phyloP scores from a whole-genome alignment of 2,113 vertebrate species.

The Cyrtonyx montezumae region DNA sequence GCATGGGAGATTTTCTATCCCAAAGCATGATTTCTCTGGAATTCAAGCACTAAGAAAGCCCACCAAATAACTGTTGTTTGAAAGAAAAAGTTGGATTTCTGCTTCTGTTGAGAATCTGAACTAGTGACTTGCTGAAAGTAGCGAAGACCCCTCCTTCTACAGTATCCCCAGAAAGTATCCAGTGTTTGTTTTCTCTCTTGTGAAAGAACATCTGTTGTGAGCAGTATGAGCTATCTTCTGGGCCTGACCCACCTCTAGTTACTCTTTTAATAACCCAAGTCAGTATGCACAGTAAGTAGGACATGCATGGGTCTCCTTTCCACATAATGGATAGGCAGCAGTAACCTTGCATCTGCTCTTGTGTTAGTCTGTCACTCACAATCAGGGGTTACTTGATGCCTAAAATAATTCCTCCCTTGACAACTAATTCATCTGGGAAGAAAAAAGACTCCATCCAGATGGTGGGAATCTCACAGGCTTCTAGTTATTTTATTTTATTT shows the following conservation, averaged over 20 bases:
- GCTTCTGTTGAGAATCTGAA: not conserved
- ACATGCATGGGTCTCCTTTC: constrained; percentile 37
- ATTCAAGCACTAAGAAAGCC: not conserved
- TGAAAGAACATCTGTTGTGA: constrained; percentile 41
- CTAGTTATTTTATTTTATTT: not conserved
- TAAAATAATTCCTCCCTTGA: constrained; percentile 72
- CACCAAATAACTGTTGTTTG: not conserved
- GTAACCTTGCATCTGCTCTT: constrained; percentile 69
- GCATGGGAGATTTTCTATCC: accelerated
- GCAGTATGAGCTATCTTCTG: not conserved
- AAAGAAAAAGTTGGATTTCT: not conserved
- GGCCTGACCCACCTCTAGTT: constrained; percentile 19
- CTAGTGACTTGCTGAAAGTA: not conserved
- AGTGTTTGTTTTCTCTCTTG: not conserved
- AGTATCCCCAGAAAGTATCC: not conserved
- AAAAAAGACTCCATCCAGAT: constrained; percentile 72
- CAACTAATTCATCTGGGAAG: constrained; percentile 72
- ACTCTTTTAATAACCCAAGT: constrained; percentile 20
- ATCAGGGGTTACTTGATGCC: constrained; percentile 67
- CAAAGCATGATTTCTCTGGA: not conserved
- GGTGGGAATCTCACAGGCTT: constrained; percentile 64
- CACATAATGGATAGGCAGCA: constrained; percentile 51
- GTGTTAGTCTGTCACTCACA: constrained; percentile 73
- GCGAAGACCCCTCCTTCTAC: not conserved
- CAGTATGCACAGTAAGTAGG: constrained; percentile 28